These are phyloP conservation scores for Austrolebias charrua DNA, from an alignment of 2,797 vertebrate species.

Conservation along the genomic window DNA sequence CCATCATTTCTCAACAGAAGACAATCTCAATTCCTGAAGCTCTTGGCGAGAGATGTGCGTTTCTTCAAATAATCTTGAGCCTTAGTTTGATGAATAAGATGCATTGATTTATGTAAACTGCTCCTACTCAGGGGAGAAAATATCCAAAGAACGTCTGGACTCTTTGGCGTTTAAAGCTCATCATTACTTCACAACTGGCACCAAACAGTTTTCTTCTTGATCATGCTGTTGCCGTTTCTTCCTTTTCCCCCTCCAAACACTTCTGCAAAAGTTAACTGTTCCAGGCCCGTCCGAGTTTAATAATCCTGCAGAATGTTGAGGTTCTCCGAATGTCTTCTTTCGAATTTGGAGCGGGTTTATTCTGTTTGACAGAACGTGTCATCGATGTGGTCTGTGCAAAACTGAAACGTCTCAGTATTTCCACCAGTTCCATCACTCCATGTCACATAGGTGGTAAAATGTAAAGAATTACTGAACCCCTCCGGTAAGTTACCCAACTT, in stretches of 20 bases:
- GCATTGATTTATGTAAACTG: constrained; percentile 15
- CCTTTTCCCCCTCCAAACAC: background rate
- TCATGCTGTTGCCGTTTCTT: constrained; percentile 4
- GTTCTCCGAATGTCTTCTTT: background rate
- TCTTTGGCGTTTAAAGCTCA: background rate
- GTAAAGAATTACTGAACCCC: constrained; percentile 53
- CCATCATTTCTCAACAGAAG: too few species aligned
- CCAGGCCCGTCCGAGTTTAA: background rate
- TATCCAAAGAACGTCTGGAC: too few species aligned
- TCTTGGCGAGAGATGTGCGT: too few species aligned
- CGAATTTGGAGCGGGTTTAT: background rate
- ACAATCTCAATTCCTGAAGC: too few species aligned
- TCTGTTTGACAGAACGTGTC: constrained; percentile 19
- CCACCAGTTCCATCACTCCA: constrained; percentile 46
- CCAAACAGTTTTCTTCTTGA: constrained; percentile 1
- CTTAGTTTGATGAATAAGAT: background rate
- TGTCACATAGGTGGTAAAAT: constrained; percentile 22
- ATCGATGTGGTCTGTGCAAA: constrained; percentile 16
- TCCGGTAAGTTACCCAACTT: constrained; percentile 13
- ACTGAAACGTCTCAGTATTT: constrained; percentile 35
- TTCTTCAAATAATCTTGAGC: too few species aligned
- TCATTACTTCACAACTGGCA: background rate
- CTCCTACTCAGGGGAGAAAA: background rate
- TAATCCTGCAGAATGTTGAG: background rate
- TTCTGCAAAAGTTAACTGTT: constrained; percentile 8